These are phyloP conservation scores for Platynereis dumerilii DNA, from an alignment of 2,888 invertebrate species.

Conservation along the genomic window DNA sequence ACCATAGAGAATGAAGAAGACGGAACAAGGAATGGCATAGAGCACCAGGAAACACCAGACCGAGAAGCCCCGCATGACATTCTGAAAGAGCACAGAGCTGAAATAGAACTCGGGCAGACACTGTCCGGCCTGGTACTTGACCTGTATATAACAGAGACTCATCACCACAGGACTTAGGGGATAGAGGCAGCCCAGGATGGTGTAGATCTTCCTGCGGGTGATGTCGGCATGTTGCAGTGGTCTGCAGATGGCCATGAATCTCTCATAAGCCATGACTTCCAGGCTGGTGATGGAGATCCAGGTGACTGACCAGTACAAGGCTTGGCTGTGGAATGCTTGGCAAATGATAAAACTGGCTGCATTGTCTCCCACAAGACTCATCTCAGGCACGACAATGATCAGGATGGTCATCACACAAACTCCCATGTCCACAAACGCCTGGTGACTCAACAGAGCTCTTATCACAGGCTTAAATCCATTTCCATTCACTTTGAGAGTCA, in stretches of 20 bases:
- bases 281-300: constrained; percentile 1
- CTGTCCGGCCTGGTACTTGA: not conserved
- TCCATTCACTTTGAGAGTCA: not conserved
- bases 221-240: not conserved
- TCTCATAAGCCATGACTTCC: not conserved
- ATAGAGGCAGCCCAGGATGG: not conserved
- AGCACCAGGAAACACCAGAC: not conserved
- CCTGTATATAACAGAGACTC: not conserved
- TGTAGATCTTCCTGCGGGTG: not conserved
- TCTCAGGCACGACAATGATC: not conserved
- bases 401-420: constrained; percentile 3
- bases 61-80: not conserved
- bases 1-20: constrained; percentile 2
- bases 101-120: constrained; percentile 2
- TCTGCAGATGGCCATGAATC: constrained; percentile 1
- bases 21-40: not conserved
- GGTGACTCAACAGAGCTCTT: not conserved
- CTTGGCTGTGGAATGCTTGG: constrained; percentile 4
- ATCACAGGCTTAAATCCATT: not conserved
- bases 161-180: not conserved
- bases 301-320: not conserved
- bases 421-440: not conserved
- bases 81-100: not conserved
- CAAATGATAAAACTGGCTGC: not conserved
- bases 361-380: not conserved